Conservation (phyloP, 2,113 vertebrate genomes). For the Uria aalge region DNA sequence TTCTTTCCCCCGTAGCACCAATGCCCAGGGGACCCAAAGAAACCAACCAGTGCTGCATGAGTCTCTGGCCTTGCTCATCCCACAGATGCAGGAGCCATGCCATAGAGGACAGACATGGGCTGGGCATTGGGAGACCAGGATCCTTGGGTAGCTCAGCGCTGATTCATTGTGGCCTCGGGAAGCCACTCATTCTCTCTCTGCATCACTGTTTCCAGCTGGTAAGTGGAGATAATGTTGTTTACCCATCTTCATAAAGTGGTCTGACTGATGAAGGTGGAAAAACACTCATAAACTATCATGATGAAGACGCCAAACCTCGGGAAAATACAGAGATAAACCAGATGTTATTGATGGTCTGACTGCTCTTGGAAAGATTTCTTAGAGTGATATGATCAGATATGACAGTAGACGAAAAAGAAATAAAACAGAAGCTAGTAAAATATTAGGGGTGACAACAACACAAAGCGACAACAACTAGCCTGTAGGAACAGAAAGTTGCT, state of each 20-base stretch:
- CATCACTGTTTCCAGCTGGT: neutral
- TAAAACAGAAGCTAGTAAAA: neutral
- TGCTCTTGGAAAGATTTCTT: neutral
- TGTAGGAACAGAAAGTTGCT: neutral
- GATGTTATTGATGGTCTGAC: neutral
- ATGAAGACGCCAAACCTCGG: neutral
- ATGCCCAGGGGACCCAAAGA: neutral
- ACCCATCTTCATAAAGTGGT: neutral
- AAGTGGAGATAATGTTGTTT: conserved; percentile 22
- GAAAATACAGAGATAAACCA: neutral
- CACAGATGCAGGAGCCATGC: accelerated
- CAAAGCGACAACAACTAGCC: neutral
- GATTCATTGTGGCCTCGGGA: neutral
- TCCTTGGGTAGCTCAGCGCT: neutral
- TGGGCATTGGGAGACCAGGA: neutral
- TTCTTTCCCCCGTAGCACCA: neutral
- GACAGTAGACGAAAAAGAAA: neutral
- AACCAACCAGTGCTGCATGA: neutral
- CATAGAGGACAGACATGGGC: neutral
- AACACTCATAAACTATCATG: neutral
- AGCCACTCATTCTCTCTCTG: neutral
- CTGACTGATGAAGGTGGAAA: conserved; percentile 18
- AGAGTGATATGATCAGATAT: neutral
- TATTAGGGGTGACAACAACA: neutral
- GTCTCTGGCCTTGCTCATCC: neutral